These are phyloP conservation scores for Parnassius glacialis DNA, from an alignment of 2,888 invertebrate species.

Conservation along the genomic window DNA sequence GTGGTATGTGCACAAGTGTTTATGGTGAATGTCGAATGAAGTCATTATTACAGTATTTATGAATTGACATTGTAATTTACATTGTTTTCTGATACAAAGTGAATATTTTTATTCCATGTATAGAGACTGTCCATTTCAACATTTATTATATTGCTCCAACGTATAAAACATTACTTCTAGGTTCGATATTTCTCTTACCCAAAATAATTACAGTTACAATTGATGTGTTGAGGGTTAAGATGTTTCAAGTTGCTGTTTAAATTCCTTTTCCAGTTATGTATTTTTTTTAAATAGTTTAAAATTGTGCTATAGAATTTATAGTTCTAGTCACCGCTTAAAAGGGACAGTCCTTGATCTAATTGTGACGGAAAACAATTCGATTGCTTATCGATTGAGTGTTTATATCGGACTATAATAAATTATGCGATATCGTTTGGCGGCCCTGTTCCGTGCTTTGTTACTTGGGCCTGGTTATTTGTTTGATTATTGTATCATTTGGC, in stretches of 20 bases:
- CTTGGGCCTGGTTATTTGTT: constrained; percentile 36
- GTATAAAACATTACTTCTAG: constrained; percentile 23
- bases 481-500: constrained; percentile 49
- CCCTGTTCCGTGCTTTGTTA: constrained; percentile 36
- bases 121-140: constrained; percentile 12
- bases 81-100: background rate
- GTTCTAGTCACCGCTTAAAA: constrained; percentile 25
- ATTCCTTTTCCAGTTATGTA: constrained; percentile 25
- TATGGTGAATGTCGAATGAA: too few species aligned
- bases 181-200: constrained; percentile 30
- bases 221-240: constrained; percentile 15
- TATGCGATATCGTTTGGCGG: constrained; percentile 40
- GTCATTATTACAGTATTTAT: too few species aligned
- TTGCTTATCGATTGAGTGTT: constrained; percentile 47
- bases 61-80: too few species aligned
- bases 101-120: background rate
- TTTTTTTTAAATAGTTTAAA: constrained; percentile 17
- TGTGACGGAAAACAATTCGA: constrained; percentile 44
- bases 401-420: constrained; percentile 49
- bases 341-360: constrained; percentile 56
- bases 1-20: too few species aligned
- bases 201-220: constrained; percentile 38
- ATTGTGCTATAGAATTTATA: constrained; percentile 23
- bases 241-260: constrained; percentile 20
- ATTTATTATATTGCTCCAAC: constrained; percentile 1